Percentiles rank a stretch among this genome's conserved stretches.
phyloP scores from a whole-genome alignment of 1,140 invertebrate genomes.

The Helicoverpa zea region DNA sequence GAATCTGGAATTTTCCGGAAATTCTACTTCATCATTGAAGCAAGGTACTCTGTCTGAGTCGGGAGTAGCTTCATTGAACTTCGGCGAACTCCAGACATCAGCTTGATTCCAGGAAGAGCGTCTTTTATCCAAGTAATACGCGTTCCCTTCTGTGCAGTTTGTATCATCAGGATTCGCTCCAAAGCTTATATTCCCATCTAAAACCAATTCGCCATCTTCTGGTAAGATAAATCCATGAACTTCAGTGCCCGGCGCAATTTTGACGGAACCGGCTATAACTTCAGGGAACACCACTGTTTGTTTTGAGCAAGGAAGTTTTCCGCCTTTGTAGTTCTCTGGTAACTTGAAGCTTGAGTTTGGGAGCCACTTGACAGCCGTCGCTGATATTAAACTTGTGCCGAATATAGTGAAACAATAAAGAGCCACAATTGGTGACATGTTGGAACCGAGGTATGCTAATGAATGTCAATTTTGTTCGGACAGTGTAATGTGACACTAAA shows the following conservation, averaged over 20 bases:
- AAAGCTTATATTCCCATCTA: constrained; percentile 64
- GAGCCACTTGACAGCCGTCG: constrained; percentile 71
- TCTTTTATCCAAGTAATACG: constrained; percentile 68
- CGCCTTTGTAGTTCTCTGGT: constrained; percentile 71
- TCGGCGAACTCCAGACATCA: constrained; percentile 75
- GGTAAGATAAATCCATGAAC: constrained; percentile 71
- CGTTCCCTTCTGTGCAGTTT: constrained; percentile 68
- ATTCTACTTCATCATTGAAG: constrained; percentile 71
- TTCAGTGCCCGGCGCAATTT: constrained; percentile 61
- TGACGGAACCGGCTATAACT: constrained; percentile 60
- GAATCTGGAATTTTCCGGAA: constrained; percentile 64
- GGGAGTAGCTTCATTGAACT: constrained; percentile 78
- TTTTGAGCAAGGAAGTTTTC: constrained; percentile 74
- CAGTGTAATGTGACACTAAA: constrained; percentile 74
- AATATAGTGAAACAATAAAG: constrained; percentile 14
- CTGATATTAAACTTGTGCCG: constrained; percentile 40
- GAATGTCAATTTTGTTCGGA: constrained; percentile 64
- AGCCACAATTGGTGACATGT: constrained; percentile 50
- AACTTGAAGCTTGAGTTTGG: constrained; percentile 75
- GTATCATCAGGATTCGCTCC: constrained; percentile 60
- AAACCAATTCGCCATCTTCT: constrained; percentile 68
- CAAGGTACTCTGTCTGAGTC: constrained; percentile 78
- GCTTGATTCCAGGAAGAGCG: constrained; percentile 68
- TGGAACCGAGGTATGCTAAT: constrained; percentile 57
- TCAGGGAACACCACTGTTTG: constrained; percentile 77